Base-by-base conservation (phyloP, 2,797 vertebrate species). In the Poecilia picta region DNA sequence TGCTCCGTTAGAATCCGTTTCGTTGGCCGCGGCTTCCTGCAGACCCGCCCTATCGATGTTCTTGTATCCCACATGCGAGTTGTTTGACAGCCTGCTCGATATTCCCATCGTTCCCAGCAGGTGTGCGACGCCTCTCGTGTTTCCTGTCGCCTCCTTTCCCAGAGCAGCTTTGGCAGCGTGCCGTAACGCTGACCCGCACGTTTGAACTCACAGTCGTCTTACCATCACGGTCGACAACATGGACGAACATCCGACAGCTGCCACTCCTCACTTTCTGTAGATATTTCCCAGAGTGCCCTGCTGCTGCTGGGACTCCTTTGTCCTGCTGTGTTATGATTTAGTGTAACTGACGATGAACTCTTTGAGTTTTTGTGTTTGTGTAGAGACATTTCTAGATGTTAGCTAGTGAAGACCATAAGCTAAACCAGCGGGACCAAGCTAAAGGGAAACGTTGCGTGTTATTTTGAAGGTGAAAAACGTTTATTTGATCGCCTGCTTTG, bases 301-400 rank as follows among this genome's bases (percentile, higher is more conserved):
- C 86, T 71, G 85, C 53, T 57, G 53, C 33, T 8, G 66, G 70
- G 81, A 53, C 77, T 86, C 89, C 81, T 79, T 72, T 73, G 83
- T 89, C 84, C 85, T 72, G 72, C 81, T 80, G 78, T 94, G 87
- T 87, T 85, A 88, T 79, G 45, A 77, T 83, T 80, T 73, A 47
- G 72, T 84, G 86, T 89, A 79, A 85, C 77, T 39, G 45, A 81
- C 78, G 76, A 80, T 80, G 72, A 85, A 73, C 78, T 82, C 70
- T 83, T 57, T 11, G 11, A 16, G 82, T 80, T 89, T 82, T 79
- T 88, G 76, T 91, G 82, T 92, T 91, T 87, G 74, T 92, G 92
- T 93, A 76, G 72, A 90, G 88, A 87, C 83, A 83, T 81, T 80
- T 79, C 81, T 87, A 73, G 76, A 76, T 78, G 66, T 81, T 49